Evolutionary conservation across 2,113 vertebrate species (phyloP), one percentile per base, ranked within the genome.

Genomic region (Sitta europaea): DNA sequence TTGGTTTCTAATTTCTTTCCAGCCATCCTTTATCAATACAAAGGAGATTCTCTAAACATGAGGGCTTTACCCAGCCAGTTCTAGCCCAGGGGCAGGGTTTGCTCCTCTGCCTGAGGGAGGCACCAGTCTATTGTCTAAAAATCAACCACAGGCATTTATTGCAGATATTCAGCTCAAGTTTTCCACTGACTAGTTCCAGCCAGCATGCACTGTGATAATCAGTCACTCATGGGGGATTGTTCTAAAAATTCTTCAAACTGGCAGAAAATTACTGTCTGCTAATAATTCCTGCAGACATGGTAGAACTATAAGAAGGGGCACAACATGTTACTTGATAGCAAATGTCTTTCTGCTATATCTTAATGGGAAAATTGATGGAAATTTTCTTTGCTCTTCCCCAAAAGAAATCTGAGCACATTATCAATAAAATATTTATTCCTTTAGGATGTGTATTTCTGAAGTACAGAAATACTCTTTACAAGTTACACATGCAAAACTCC

Each of bases 101-200:
- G 86, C 78, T 84, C 88, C 94, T 94, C 80, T 87, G 92, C 92
- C 94, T 96, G 67, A 48, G 66, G 91, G 82, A 95, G 92, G 90
- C 74, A 88, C 50, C 85, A 94, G 36, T 82, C 87, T 23, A 80
- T 92, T 95, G 88, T 88, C 72, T 93, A 95, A 94, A 63, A 94
- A 77, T 40, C 57, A 68, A 55, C 51, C 9, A 13, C 18, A 55
- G 51, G 21, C 29, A 33, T 66, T 83, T 66, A 42, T 43, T 77
- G 77, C 67, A 88, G 74, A 66, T 36, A 42, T 8, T 40, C 88
- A 45, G 51, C 75, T 79, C 66, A 51, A 63, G 48, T 28, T 80
- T 59, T 54, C 38, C 73, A 65, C 94, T 83, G 65, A 80, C 59
- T 74, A 86, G 12, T 36, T 89, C 86, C 55, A 87, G 58, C 43